Percentiles rank a stretch among this genome's conserved stretches.
phyloP scores from a whole-genome alignment of 2,797 vertebrate species.

The Microchirus variegatus region DNA sequence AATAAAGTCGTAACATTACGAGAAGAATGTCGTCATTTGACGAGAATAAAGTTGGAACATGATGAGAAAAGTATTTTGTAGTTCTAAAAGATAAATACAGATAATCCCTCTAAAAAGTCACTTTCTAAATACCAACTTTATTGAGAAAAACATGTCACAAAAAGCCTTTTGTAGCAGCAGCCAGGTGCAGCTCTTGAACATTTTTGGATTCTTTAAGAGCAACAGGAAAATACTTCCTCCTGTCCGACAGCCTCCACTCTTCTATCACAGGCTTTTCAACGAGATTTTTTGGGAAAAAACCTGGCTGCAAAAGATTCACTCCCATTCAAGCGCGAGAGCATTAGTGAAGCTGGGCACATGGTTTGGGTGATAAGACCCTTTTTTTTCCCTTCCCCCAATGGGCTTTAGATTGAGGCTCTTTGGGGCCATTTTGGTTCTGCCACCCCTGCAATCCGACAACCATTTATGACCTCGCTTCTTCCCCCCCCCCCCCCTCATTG shows the following conservation, averaged over 20 bases:
- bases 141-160: too few species aligned
- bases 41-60: too few species aligned
- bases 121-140: too few species aligned
- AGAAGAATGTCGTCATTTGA: too few species aligned
- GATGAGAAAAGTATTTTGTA: too few species aligned
- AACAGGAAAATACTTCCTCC: conserved; percentile 24
- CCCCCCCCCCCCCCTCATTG: background rate
- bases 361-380: conserved; percentile 38
- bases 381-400: conserved; percentile 16
- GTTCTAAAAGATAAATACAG: too few species aligned
- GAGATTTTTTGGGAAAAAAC: conserved; percentile 29
- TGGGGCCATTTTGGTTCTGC: conserved; percentile 18
- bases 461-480: conserved; percentile 17
- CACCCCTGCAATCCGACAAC: conserved; percentile 10
- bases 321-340: conserved; percentile 45
- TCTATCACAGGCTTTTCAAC: conserved; percentile 10
- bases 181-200: conserved; percentile 4
- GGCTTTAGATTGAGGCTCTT: conserved; percentile 46
- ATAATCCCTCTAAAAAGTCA: too few species aligned
- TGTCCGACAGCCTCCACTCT: conserved; percentile 7
- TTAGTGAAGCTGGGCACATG: conserved; percentile 44
- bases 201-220: conserved; percentile 24
- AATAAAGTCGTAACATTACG: too few species aligned
- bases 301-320: conserved; percentile 39
- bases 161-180: background rate